A percentile compares a stretch with the other conserved stretches of the same genome.
These are phyloP conservation scores for Morpho achilles DNA, from an alignment of 2,888 invertebrate species.

Conservation along the genomic window DNA sequence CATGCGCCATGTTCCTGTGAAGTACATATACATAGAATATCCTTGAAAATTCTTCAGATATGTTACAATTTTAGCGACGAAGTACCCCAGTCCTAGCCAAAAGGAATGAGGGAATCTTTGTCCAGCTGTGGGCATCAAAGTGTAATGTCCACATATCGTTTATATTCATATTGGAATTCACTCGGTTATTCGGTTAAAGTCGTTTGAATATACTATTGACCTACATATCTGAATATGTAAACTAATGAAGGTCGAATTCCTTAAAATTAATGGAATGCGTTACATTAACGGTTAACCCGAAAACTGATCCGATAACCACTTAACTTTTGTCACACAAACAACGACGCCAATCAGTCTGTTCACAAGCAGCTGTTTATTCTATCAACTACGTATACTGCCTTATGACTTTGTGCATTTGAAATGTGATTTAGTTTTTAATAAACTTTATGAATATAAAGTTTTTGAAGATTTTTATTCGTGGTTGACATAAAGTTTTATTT, in stretches of 20 bases:
- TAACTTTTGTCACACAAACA: constrained; percentile 3
- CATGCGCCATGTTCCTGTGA: too few relatives aligned
- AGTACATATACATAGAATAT: too few relatives aligned
- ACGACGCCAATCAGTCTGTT: constrained; percentile 7
- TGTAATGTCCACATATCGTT: background rate
- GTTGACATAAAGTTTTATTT: too few relatives aligned
- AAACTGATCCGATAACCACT: constrained; percentile 13
- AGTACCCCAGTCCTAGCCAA: too few relatives aligned
- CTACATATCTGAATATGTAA: constrained; percentile 1
- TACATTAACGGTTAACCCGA: constrained; percentile 12
- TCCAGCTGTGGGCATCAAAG: background rate
- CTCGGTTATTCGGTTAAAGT: background rate
- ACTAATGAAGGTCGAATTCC: constrained; percentile 15
- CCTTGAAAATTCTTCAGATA: too few relatives aligned
- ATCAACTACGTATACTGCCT: too few relatives aligned
- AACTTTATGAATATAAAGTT: too few relatives aligned
- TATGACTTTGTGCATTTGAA: too few relatives aligned
- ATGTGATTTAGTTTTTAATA: too few relatives aligned
- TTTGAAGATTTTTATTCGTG: too few relatives aligned
- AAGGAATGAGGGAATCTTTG: too few relatives aligned
- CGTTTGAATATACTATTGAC: constrained; percentile 9
- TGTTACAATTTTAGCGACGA: too few relatives aligned
- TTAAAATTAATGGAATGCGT: constrained; percentile 13
- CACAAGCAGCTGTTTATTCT: background rate
- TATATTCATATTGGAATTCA: constrained; percentile 2